Base-by-base conservation (phyloP, 2,797 vertebrate species). In the Platalea minor region DNA sequence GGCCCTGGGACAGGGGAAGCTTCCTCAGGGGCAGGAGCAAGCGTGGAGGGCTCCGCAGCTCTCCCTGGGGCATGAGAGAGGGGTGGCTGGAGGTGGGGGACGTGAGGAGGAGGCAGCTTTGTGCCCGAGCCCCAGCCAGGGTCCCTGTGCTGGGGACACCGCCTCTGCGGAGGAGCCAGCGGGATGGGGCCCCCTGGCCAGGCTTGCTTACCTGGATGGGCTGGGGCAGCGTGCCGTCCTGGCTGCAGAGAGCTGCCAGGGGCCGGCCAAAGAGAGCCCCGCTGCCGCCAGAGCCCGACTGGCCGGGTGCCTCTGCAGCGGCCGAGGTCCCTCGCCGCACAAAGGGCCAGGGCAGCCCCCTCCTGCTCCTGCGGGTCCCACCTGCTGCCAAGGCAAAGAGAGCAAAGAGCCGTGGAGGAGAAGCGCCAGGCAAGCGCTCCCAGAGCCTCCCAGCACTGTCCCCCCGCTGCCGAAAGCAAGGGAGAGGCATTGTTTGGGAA, bases 151-250 rank as follows among this genome's bases (percentile, higher is more conserved):
- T 37, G 13, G 9, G 63, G 17, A 4, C 17, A 57, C 6, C 7
- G 0, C 13, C 57, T 63, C 23, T 48, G 9, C 3, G 1, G 20
- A 31, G 20, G n/a, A 76, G n/a, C 20, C n/a, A 37, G 45, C 2
- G 3, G 12, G 6, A 15, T 33, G 45, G 35, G 28, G 9, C 7
- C 11, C 19, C 19, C 18, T 45, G 19, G 11, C 20, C 54, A 31
- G 26, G 56, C 45, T 18, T 15, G n/a, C 35, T 76, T 48, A 37
- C 45, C 73, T 37, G 57, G n/a, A 50, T 24, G 21, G 43, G 45
- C 57, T 59, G 78, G 23, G 43, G 29, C n/a, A 67, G 51, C 3
- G 8, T 37, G 77, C 26, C 12, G 2, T 39, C 43, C 54, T 33
- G 54, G 54, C 51, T 53, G 51, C 26, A 53, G 51, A 53, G 51